phyloP scores from a whole-genome alignment of 1,140 invertebrate genomes.

The Trinorchestia longiramus region DNA sequence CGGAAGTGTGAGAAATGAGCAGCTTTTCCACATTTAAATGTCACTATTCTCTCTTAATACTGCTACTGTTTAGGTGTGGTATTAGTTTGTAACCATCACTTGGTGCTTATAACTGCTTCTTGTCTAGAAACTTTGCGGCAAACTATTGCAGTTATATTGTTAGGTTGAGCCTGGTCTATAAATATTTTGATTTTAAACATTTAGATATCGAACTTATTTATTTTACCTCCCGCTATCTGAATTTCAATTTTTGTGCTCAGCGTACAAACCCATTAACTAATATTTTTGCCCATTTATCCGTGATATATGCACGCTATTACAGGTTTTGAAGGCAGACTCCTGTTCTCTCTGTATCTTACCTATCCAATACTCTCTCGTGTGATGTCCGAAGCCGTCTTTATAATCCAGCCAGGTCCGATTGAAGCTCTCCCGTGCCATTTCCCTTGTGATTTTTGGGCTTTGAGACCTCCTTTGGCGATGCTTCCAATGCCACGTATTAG shows the following conservation, averaged over 20 bases:
- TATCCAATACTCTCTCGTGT: constrained; percentile 54
- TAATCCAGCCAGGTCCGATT: constrained; percentile 56
- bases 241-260: background rate
- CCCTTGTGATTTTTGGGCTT: background rate
- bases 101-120: no score
- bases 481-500: constrained; percentile 13
- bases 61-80: no score
- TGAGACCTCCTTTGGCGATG: background rate
- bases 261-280: background rate
- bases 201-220: background rate
- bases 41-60: no score
- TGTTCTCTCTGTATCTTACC: constrained; percentile 40
- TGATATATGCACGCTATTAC: background rate
- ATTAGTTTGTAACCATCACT: no score
- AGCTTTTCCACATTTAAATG: no score
- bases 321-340: background rate
- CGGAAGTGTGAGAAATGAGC: no score
- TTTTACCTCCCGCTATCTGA: background rate
- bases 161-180: no score
- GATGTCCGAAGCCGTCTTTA: constrained; percentile 54
- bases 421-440: constrained; percentile 35
- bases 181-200: no score
- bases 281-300: background rate
- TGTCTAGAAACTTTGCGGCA: no score
- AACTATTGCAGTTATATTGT: no score